Evolutionary conservation across 2,797 vertebrate species (phyloP), one percentile per base, ranked within the genome.

Genomic region (Premnoplex brunnescens): DNA sequence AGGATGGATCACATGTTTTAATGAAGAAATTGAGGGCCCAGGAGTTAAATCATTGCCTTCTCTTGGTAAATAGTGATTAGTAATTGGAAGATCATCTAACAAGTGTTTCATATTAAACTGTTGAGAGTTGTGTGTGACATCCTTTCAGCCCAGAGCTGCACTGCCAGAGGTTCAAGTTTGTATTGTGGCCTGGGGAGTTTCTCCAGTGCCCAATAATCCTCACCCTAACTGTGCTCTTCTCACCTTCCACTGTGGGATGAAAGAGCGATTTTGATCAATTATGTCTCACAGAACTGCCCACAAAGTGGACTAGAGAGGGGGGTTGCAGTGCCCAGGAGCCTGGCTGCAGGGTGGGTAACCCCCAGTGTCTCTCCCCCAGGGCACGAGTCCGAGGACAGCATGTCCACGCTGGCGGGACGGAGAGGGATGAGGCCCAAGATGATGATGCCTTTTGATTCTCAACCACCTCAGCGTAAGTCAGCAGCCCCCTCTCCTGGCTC

Each of bases 381-480:
- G 93, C 99, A 99, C 87, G 99, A 99, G 94, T 99, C 99, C 78
- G 99, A 99, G 97, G 99, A 99, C 96, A 99, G 99, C 98, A 99
- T 99, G 98, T 99, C 99, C 91, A 99, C 99, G 37, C 98, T 99
- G 97, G 99, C 99, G 81, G 99, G 99, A 95, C 99, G 99, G 48
- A 98, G 99, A 76, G 99, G 99, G 95, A 99, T 99, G 99, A 99
- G 99, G 97, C 99, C 99, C 97, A 99, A 99, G 99, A 99, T 99
- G 99, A 99, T 99, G 99, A 99, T 99, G 99, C 99, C 99, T 74
- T 99, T 99, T 98, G 99, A 99, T 94, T 98, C 99, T 26, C 99
- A 99, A 87, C 99, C 99, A 9, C 99, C 99, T 95, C 99, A 99
- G 97, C 99, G 99, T 99, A 99, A 99, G 99, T 99, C 96, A 96